Evolutionary conservation across 1,140 invertebrate genomes (phyloP), one percentile per base, ranked within the genome.

Genomic region (Trichomalopsis sarcophagae): DNA sequence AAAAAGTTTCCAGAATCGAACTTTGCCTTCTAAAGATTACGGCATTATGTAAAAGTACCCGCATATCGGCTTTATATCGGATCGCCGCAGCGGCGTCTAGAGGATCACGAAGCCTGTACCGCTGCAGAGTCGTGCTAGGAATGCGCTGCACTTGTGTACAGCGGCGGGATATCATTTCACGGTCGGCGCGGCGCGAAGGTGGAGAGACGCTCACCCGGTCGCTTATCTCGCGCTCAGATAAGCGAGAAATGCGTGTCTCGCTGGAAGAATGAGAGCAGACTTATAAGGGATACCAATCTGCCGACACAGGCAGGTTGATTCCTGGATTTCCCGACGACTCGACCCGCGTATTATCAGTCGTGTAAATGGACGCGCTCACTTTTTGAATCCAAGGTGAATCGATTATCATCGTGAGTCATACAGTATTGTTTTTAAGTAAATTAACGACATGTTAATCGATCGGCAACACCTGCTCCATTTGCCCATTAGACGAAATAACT

Each of bases 291-390:
- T 84, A 75, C 78, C 76, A 77, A 89, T 89, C 85, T 74, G 66
- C 82, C 66, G 74, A 81, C 82, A 69, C 86, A 89, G 87, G 86
- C 87, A 88, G 87, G 81, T 88, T 86, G 84, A 85, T 86, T 81
- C 87, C 84, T 69, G 79, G 66, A 83, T 81, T 78, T 82, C 44
- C 66, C 40, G n/a, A 2, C 47, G 44, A 47, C 62, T 55, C 44
- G 6, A 36, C 33, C 2, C 5, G 80, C n/a, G 27, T 84, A 17
- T 68, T 84, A 76, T 83, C 78, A 69, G 47, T 87, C 69, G 62
- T 68, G 75, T 77, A 77, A 77, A 78, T 62, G 30, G 68, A 73
- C 7, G 27, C 68, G 55, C 21, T 1, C n/a, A 30, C 69, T 77
- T 44, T 69, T 50, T 13, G 17, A 44, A 76, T 44, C 17, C 36